phyloP scores from a whole-genome alignment of 2,797 vertebrate genomes.

The Fratercula arctica region DNA sequence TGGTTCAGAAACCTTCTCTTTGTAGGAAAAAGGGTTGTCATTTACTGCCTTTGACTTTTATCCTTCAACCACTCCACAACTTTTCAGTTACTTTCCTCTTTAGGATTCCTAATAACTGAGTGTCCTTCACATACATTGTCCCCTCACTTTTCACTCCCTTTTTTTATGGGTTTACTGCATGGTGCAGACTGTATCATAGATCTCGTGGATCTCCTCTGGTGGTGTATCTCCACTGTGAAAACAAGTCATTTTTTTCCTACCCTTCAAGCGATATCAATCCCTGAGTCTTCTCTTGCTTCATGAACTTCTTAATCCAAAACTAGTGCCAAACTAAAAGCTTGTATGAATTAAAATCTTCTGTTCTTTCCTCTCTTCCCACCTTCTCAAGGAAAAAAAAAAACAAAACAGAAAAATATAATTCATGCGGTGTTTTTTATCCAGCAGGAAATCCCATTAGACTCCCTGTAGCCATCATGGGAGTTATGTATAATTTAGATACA shows the following conservation, averaged over 20 bases:
- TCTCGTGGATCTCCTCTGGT: neutral
- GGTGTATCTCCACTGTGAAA: neutral
- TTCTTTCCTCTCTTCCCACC: neutral
- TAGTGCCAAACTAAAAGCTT: neutral
- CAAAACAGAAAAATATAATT: neutral
- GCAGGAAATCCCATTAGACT: neutral
- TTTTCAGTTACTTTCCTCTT: neutral
- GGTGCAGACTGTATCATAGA: neutral
- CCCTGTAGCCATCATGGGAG: neutral
- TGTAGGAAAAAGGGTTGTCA: neutral
- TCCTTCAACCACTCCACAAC: neutral
- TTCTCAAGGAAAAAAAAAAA: neutral
- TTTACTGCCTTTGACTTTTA: neutral
- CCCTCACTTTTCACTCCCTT: neutral
- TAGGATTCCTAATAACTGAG: neutral
- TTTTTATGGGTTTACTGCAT: neutral
- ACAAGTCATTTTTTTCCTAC: neutral
- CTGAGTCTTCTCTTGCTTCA: neutral
- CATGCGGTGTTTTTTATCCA: neutral
- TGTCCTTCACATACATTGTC: neutral
- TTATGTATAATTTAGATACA: neutral
- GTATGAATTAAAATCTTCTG: neutral
- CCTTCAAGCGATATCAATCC: neutral
- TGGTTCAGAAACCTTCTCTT: neutral
- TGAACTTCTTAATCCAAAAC: neutral